Conservation (phyloP, 2,888 invertebrate species). For the Tanypteryx hageni region DNA sequence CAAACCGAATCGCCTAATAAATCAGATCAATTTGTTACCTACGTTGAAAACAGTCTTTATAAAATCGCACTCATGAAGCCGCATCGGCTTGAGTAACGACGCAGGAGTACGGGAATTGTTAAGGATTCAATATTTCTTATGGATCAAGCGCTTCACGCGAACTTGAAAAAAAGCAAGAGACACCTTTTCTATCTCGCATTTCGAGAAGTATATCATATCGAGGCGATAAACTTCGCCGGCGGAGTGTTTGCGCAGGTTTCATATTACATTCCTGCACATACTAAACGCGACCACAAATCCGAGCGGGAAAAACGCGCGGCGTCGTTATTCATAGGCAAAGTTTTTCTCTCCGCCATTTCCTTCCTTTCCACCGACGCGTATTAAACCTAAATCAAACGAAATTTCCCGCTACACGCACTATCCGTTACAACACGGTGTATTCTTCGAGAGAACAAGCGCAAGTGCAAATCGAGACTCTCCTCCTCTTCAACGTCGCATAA, state of each 20-base stretch:
- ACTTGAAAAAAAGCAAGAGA: not conserved
- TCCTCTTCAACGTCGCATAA: not conserved
- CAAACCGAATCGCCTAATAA: no score
- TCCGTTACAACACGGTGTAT: constrained; percentile 16
- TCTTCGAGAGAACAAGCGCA: not conserved
- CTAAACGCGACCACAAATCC: constrained; percentile 28
- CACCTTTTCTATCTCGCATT: not conserved
- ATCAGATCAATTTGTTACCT: no score
- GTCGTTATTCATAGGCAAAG: not conserved
- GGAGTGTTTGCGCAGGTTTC: constrained; percentile 20
- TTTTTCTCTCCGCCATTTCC: not conserved
- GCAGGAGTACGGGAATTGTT: no score
- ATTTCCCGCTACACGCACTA: constrained; percentile 9
- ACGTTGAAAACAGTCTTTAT: no score
- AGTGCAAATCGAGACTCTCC: not conserved
- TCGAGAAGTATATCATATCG: not conserved
- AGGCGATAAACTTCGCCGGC: not conserved
- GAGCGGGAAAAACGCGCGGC: not conserved
- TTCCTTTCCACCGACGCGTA: not conserved
- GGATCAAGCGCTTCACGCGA: not conserved
- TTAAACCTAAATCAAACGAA: constrained; percentile 14
- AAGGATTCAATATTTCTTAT: not conserved
- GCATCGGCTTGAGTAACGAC: no score
- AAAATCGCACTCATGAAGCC: no score
- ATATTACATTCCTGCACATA: constrained; percentile 11